Base-by-base conservation (phyloP, 2,888 invertebrate species). In the Thelaira solivaga region DNA sequence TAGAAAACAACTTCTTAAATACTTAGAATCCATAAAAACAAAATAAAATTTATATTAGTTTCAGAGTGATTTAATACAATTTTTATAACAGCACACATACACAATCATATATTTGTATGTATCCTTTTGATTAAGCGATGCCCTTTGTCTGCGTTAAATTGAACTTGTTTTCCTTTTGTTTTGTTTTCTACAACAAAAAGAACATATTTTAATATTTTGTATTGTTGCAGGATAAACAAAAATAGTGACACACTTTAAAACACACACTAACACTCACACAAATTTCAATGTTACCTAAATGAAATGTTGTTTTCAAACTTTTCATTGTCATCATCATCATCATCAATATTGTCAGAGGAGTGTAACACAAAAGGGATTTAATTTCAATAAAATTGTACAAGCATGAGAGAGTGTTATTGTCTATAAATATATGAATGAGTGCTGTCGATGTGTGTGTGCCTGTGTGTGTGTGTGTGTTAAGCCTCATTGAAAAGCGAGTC, bases 331-430 rank as follows among this genome's bases (percentile, higher is more conserved):
- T 55, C 36, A 64, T 16, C 29, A 41, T 16, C 22, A 51, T 24
- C 26, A 53, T 47, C 31, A 43, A 65, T 16, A 29, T 29, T n/a
- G 31, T 51, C 62, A 34, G n/a, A n/a, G 31, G 31, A 51, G 49
- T 49, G 16, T 41, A 49, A 13, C n/a, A 55, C 72, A 76, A 57
- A 72, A 72, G 39, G 65, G 59, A 71, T 77, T 73, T 64, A 34
- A 53, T 53, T 65, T 47, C 31, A 51, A 69, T 62, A 57, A 62
- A 62, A 47, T 34, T 26, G 18, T 57, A 11, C 29, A 24, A 4
- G 1, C 10, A 22, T 4, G 8, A 2, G 7, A 47, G 5, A 16
- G 13, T 8, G 36, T 13, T 1, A 13, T 3, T 13, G 36, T n/a
- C n/a, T 26, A 13, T 57, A 11, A 26, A 24, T 2, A 1, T 6